phyloP scores from a whole-genome alignment of 2,888 invertebrate species.

The Macrosiphum euphorbiae region DNA sequence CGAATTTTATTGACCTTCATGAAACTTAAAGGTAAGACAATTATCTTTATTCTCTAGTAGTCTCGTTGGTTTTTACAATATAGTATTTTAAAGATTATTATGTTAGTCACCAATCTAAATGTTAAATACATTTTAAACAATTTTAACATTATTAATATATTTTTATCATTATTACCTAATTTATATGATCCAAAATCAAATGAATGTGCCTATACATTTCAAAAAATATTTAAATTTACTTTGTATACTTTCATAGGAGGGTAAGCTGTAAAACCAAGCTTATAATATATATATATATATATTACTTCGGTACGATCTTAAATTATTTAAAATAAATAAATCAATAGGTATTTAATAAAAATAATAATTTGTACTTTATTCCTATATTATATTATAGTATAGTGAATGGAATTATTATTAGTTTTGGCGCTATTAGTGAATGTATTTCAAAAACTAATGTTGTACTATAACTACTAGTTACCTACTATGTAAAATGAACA shows the following conservation, averaged over 20 bases:
- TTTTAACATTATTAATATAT: background rate
- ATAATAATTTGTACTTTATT: background rate
- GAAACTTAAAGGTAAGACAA: background rate
- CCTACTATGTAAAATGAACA: background rate
- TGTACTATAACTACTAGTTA: background rate
- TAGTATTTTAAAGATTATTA: background rate
- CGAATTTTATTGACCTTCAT: background rate
- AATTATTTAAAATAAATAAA: background rate
- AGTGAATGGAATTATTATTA: background rate
- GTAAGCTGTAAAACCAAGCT: background rate
- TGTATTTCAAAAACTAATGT: background rate
- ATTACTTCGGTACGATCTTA: background rate
- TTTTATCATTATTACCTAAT: background rate
- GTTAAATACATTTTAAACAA: background rate
- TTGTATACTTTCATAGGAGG: background rate
- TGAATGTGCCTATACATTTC: background rate
- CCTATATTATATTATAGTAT: background rate
- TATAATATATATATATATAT: background rate
- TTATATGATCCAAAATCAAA: background rate
- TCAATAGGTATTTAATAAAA: background rate
- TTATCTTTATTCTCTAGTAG: background rate
- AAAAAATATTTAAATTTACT: background rate
- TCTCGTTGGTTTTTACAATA: background rate
- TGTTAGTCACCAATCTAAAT: background rate
- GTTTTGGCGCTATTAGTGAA: background rate